Percentiles rank a stretch among this genome's conserved stretches.
These are phyloP conservation scores for Zaprionus lachaisei DNA, from an alignment of 1,140 invertebrate species.

Conservation along the genomic window DNA sequence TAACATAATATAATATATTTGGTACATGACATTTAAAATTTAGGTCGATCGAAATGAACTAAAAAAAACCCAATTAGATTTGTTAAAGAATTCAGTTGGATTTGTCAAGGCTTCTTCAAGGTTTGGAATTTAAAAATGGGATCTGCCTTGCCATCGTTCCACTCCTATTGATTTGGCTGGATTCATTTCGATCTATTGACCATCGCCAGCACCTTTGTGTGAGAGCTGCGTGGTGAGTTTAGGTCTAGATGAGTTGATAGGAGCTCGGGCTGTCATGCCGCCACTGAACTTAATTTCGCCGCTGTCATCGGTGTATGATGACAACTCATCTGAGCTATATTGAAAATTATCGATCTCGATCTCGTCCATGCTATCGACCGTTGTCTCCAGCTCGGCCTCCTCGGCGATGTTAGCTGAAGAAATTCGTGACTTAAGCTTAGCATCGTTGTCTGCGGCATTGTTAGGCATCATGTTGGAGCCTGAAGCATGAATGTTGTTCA, in stretches of 20 bases:
- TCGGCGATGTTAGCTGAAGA: neutral
- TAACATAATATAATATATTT: neutral
- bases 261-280: conserved; percentile 38
- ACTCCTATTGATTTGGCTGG: neutral
- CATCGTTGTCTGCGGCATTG: neutral
- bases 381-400: conserved; percentile 50
- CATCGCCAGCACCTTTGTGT: conserved; percentile 72
- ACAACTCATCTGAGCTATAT: conserved; percentile 67
- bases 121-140: neutral
- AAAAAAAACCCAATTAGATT: conserved; percentile 22
- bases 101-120: neutral
- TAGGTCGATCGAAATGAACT: conserved; percentile 33
- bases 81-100: conserved; percentile 27
- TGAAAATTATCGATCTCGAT: conserved; percentile 64
- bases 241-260: conserved; percentile 13
- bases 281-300: conserved; percentile 44
- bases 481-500: conserved; percentile 1
- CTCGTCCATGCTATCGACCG: conserved; percentile 63
- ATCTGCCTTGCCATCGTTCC: neutral
- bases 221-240: neutral
- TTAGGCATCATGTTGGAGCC: neutral
- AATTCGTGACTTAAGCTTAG: conserved; percentile 11
- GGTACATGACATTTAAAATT: conserved; percentile 32
- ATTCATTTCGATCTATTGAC: conserved; percentile 35
- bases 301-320: conserved; percentile 62